Conservation (phyloP, 2,797 vertebrate species). For the Pantherophis alleghaniensis region DNA sequence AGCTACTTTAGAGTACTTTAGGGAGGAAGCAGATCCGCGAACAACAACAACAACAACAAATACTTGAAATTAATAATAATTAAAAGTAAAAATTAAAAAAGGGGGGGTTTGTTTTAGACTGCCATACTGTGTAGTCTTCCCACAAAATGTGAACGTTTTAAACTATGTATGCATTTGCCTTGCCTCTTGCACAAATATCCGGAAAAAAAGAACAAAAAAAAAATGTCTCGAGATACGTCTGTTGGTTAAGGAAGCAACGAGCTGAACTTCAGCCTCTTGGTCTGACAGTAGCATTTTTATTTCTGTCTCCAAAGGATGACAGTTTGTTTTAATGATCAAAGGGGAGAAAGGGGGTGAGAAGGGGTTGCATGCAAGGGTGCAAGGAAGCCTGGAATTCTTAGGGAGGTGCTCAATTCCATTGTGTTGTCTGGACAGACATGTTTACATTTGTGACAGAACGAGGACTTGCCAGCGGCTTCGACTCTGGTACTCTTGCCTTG, state of each 20-base stretch:
- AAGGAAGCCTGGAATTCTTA: conserved; percentile 55
- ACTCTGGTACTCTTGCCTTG: conserved; percentile 65
- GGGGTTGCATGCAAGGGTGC: background rate
- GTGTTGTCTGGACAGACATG: conserved; percentile 71
- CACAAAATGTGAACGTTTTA: conserved; percentile 96
- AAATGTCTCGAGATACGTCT: conserved; percentile 68
- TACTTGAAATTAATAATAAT: conserved; percentile 86
- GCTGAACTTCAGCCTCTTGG: conserved; percentile 75
- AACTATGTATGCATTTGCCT: conserved; percentile 82
- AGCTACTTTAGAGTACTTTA: conserved; percentile 64
- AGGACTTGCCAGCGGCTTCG: conserved; percentile 50
- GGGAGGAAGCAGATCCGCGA: conserved; percentile 60
- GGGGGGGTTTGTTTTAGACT: conserved; percentile 84
- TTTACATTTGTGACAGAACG: conserved; percentile 76
- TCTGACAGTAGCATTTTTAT: conserved; percentile 75
- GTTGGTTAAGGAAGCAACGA: conserved; percentile 75
- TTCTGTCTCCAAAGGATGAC: conserved; percentile 60
- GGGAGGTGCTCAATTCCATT: conserved; percentile 73
- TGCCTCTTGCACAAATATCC: conserved; percentile 84
- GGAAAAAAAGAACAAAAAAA: conserved; percentile 59
- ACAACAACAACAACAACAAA: conserved; percentile 87
- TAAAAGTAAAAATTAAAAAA: conserved; percentile 53
- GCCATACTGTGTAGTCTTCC: conserved; percentile 89
- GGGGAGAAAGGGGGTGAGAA: conserved; percentile 20
- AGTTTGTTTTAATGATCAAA: conserved; percentile 61